Conservation (phyloP, 1,140 invertebrate species). For the Listronotus oregonensis region DNA sequence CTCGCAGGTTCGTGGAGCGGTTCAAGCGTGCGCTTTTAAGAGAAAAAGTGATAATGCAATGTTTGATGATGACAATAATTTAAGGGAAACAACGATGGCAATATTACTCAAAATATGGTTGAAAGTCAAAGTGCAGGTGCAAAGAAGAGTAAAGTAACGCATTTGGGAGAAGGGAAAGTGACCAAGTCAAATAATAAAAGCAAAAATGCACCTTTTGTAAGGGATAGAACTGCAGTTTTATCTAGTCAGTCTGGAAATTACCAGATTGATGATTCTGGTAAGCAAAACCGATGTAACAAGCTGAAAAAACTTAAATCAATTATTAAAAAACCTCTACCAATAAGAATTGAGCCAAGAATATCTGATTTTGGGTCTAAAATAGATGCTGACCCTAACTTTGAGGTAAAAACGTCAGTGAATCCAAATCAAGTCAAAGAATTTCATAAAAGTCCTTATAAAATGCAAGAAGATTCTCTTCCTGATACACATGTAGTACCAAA, state of each 20-base stretch:
- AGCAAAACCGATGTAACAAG: background rate
- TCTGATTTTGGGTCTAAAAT: background rate
- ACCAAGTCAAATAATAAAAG: too few relatives aligned
- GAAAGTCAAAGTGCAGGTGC: background rate
- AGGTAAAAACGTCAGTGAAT: background rate
- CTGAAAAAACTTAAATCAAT: conserved; percentile 12
- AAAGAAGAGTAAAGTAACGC: conserved; percentile 3
- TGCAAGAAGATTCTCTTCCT: background rate
- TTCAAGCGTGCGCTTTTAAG: conserved; percentile 43
- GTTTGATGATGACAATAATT: conserved; percentile 7
- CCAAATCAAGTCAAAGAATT: too few relatives aligned
- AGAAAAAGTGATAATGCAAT: conserved; percentile 15
- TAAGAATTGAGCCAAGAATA: background rate
- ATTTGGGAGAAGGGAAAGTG: background rate
- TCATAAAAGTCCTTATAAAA: too few relatives aligned
- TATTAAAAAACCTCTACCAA: conserved; percentile 17
- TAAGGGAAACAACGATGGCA: too few relatives aligned
- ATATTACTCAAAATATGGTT: background rate
- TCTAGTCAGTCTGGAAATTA: conserved; percentile 7
- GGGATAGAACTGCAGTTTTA: conserved; percentile 2
- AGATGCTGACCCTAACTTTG: background rate
- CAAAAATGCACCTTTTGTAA: background rate
- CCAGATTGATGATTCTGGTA: conserved; percentile 18
- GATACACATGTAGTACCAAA: background rate
- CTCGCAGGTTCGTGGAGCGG: conserved; percentile 45